These are phyloP conservation scores for Kryptolebias marmoratus DNA, from an alignment of 2,113 vertebrate genomes.

Conservation along the genomic window DNA sequence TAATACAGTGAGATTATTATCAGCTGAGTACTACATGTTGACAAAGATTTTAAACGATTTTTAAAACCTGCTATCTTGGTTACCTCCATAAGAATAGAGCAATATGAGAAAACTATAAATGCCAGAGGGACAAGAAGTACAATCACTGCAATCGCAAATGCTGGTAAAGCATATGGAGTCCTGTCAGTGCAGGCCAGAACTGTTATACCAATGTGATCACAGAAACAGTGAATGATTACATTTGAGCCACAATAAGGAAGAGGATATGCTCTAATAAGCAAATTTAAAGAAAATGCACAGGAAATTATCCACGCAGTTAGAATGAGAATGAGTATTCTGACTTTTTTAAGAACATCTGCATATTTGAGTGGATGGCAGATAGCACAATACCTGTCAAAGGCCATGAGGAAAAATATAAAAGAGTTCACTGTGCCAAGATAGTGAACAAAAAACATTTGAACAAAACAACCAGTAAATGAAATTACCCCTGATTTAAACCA, in stretches of 20 bases:
- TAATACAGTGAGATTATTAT: slow-evolving; percentile 69
- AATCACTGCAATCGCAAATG: slow-evolving; percentile 58
- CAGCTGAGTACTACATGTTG: slow-evolving; percentile 75
- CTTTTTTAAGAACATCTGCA: slow-evolving; percentile 48
- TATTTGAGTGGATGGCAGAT: slow-evolving; percentile 72
- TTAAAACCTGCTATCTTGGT: slow-evolving; percentile 40
- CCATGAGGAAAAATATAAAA: slow-evolving; percentile 64
- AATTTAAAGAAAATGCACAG: fast-evolving
- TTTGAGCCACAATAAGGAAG: slow-evolving; percentile 74
- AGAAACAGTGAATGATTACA: slow-evolving; percentile 68
- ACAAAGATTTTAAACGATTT: slow-evolving; percentile 62
- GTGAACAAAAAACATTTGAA: slow-evolving; percentile 73
- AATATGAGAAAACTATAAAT: slow-evolving; percentile 72
- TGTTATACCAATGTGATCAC: slow-evolving; percentile 70
- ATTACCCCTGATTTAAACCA: slow-evolving; percentile 60
- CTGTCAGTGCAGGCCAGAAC: slow-evolving; percentile 63
- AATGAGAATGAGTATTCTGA: slow-evolving; percentile 51
- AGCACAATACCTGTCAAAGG: slow-evolving; percentile 73
- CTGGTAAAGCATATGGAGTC: slow-evolving; percentile 35
- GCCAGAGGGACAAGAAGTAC: slow-evolving; percentile 51
- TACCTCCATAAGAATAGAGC: slow-evolving; percentile 59
- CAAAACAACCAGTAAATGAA: slow-evolving; percentile 64
- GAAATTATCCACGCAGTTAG: slow-evolving; percentile 44
- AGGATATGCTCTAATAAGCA: slow-evolving; percentile 58
- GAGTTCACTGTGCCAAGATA: slow-evolving; percentile 65